Conservation (phyloP, 2,113 vertebrate species). For the Brachyistius frenatus region DNA sequence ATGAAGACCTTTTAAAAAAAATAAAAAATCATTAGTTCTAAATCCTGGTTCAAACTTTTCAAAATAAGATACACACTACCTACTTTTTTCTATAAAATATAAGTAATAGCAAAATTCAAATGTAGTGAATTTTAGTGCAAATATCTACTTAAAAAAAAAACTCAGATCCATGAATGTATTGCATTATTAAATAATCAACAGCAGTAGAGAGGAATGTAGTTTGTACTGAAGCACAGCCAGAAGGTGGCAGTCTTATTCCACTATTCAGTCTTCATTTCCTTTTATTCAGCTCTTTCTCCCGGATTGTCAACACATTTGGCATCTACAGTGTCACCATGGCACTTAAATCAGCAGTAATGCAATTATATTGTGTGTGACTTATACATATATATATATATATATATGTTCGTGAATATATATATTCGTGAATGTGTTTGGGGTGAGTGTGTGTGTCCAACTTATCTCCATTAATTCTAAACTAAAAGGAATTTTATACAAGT, state of each 20-base stretch:
- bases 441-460: background rate
- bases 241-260: slow-evolving; percentile 81
- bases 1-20: no score
- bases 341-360: background rate
- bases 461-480: background rate
- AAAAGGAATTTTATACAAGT: background rate
- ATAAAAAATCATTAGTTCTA: background rate
- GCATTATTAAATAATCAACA: background rate
- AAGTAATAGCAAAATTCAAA: slow-evolving; percentile 7
- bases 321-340: slow-evolving; percentile 8
- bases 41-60: background rate
- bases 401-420: background rate
- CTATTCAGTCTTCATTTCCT: background rate
- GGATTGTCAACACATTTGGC: background rate
- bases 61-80: background rate
- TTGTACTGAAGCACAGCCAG: slow-evolving; percentile 57
- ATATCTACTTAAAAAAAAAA: background rate
- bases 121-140: background rate
- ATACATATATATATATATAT: background rate
- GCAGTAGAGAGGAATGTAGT: background rate
- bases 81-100: background rate
- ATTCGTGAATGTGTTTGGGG: background rate
- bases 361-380: background rate
- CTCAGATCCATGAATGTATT: background rate
- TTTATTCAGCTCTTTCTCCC: background rate